Conservation (phyloP, 37 sponge, comb jelly and placozoan species). For the Ephydatia muelleri region DNA sequence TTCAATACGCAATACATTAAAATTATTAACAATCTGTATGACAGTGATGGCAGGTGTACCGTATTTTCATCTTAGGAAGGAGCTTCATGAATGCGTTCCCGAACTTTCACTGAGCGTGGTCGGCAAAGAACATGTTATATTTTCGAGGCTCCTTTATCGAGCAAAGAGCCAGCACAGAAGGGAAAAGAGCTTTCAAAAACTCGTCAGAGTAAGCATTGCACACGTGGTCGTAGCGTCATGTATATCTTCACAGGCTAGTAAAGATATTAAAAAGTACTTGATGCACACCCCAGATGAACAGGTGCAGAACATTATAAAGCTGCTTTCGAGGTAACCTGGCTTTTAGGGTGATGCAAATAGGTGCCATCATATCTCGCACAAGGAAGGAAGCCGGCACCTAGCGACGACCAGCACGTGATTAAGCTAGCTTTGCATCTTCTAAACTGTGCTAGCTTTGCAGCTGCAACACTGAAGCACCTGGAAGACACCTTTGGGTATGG, state of each 20-base stretch:
- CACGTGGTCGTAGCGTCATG: no score
- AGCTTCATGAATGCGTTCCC: not conserved
- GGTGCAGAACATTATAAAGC: not conserved
- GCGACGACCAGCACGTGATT: not conserved
- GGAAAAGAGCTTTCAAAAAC: slow-evolving; percentile 69
- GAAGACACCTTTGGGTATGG: slow-evolving; percentile 40
- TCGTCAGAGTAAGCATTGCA: slow-evolving; percentile 41
- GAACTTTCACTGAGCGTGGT: slow-evolving; percentile 19
- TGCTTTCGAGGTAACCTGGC: not conserved
- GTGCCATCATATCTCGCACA: not conserved
- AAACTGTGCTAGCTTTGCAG: not conserved
- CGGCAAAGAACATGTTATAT: slow-evolving; percentile 38
- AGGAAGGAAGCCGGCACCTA: not conserved
- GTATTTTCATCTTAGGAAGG: not conserved
- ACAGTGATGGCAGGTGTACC: not conserved
- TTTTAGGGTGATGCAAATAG: not conserved
- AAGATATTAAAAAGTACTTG: slow-evolving; percentile 21
- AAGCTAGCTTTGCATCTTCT: slow-evolving; percentile 12
- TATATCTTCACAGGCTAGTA: slow-evolving; percentile 7
- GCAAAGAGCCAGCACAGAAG: slow-evolving; percentile 73
- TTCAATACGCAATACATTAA: not conserved
- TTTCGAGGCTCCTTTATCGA: slow-evolving; percentile 60
- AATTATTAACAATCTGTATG: no score
- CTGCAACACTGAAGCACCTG: slow-evolving; percentile 25
- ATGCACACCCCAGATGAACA: not conserved